These are phyloP conservation scores for Branchipolynoe longqiensis DNA, from an alignment of 2,888 invertebrate genomes.

Conservation along the genomic window DNA sequence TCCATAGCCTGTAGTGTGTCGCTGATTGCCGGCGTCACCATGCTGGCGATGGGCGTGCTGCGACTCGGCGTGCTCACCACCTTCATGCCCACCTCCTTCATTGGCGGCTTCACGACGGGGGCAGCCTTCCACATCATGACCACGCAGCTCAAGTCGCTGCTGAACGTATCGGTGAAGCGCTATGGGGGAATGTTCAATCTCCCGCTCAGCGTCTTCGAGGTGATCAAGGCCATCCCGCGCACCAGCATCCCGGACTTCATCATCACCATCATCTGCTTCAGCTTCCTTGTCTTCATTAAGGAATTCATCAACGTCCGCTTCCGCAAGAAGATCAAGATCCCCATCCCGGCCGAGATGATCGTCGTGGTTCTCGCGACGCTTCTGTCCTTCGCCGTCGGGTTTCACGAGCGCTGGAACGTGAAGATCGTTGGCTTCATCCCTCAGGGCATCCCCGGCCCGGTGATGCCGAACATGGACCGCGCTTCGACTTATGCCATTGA, in stretches of 20 bases:
- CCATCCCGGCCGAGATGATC: constrained; percentile 83
- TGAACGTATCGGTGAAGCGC: constrained; percentile 74
- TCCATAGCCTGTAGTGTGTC: constrained; percentile 66
- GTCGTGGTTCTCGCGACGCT: constrained; percentile 74
- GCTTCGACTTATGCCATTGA: constrained; percentile 31
- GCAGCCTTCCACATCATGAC: constrained; percentile 69
- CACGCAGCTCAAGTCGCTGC: constrained; percentile 69
- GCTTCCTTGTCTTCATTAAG: constrained; percentile 84
- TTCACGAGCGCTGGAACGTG: constrained; percentile 1
- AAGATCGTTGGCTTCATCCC: constrained; percentile 71
- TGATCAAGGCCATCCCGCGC: constrained; percentile 83
- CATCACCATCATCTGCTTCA: constrained; percentile 86
- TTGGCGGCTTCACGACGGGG: constrained; percentile 71
- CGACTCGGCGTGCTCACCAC: constrained; percentile 89
- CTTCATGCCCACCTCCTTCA: constrained; percentile 87
- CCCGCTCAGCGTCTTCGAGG: constrained; percentile 77
- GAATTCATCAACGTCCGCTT: constrained; percentile 77
- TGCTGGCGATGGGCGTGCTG: constrained; percentile 89
- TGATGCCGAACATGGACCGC: constrained; percentile 73
- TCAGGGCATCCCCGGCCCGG: constrained; percentile 75
- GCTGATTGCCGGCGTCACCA: constrained; percentile 73
- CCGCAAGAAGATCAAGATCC: constrained; percentile 86
- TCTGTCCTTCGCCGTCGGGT: background rate
- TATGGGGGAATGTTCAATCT: constrained; percentile 75
- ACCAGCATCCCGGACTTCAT: constrained; percentile 86